Conservation (phyloP, 2,113 vertebrate species). For the Tachuris rubrigastra region DNA sequence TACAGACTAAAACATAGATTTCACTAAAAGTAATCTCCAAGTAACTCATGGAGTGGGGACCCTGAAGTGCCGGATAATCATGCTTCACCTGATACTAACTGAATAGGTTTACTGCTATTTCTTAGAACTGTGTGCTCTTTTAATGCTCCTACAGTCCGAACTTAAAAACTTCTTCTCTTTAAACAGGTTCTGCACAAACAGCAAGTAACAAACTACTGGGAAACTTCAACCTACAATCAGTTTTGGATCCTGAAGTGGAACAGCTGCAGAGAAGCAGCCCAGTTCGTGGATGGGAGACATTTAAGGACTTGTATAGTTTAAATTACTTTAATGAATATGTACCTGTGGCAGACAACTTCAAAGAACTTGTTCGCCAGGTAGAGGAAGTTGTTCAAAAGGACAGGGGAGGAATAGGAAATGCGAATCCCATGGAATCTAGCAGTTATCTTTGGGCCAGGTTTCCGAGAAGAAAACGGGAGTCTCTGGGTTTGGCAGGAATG, state of each 20-base stretch:
- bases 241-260: constrained; percentile 12
- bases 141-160: not conserved
- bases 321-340: constrained; percentile 49
- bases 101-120: not conserved
- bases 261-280: constrained; percentile 30
- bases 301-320: constrained; percentile 69
- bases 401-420: not conserved
- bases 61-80: not conserved
- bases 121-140: not conserved
- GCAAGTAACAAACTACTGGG: constrained; percentile 40
- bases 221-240: constrained; percentile 25
- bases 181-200: constrained; percentile 68
- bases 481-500: constrained; percentile 82
- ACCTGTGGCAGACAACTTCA: not conserved
- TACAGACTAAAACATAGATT: not conserved
- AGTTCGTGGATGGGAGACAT: not conserved
- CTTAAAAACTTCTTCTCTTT: not conserved
- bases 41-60: not conserved
- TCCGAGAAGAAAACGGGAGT: constrained; percentile 79
- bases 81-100: not conserved
- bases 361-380: constrained; percentile 15
- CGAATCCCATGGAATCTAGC: not conserved
- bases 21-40: not conserved
- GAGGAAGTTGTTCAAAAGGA: constrained; percentile 24
- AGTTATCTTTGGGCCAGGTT: constrained; percentile 49